Conservation (phyloP, 2,888 invertebrate species). For the Aleiodes alternator region DNA sequence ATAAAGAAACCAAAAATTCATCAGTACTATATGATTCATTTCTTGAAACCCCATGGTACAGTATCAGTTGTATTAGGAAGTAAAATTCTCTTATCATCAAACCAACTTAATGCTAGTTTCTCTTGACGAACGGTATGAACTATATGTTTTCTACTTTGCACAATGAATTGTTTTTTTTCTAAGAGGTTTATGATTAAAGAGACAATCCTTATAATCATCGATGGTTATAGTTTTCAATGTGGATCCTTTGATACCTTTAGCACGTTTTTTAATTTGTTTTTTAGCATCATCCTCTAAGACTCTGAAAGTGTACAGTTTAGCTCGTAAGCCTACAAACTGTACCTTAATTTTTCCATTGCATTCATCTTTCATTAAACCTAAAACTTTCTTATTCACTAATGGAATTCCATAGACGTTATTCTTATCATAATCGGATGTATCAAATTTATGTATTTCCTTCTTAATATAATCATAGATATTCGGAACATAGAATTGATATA, state of each 20-base stretch:
- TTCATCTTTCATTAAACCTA: slow-evolving; percentile 66
- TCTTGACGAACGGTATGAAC: slow-evolving; percentile 8
- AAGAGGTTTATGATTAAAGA: slow-evolving; percentile 30
- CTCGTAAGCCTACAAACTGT: slow-evolving; percentile 61
- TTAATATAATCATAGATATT: slow-evolving; percentile 66
- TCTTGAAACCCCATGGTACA: not conserved
- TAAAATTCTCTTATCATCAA: slow-evolving; percentile 16
- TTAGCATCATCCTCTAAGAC: slow-evolving; percentile 26
- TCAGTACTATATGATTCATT: too few relatives aligned
- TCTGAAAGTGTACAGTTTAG: slow-evolving; percentile 59
- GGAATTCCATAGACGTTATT: slow-evolving; percentile 59
- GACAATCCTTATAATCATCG: slow-evolving; percentile 42
- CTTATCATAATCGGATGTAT: slow-evolving; percentile 59
- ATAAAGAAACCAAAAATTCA: too few relatives aligned
- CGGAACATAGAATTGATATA: slow-evolving; percentile 63
- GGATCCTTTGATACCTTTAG: slow-evolving; percentile 44
- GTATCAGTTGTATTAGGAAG: not conserved
- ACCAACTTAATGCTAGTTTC: not conserved
- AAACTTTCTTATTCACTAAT: slow-evolving; percentile 60
- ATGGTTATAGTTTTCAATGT: slow-evolving; percentile 44
- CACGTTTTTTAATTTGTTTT: slow-evolving; percentile 37
- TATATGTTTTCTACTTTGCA: slow-evolving; percentile 42
- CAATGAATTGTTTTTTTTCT: slow-evolving; percentile 44
- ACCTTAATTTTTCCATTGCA: slow-evolving; percentile 58
- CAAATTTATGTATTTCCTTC: slow-evolving; percentile 62